Conservation (phyloP, 2,797 vertebrate species). For the Cynodonichthys magdalenae region DNA sequence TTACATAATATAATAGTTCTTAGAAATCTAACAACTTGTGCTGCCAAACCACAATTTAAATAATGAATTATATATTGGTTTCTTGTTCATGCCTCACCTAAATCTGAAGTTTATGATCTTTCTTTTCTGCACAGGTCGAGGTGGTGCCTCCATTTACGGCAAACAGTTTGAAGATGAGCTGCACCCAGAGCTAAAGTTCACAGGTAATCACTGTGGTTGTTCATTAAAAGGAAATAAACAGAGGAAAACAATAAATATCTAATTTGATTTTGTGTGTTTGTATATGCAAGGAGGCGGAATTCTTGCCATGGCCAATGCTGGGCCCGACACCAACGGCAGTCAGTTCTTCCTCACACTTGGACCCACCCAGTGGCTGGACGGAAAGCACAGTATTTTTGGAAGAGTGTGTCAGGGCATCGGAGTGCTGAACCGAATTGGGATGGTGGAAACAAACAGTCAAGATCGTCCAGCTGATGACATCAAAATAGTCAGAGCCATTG, state of each 20-base stretch:
- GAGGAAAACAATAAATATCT: too few relatives aligned
- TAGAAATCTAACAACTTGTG: too few relatives aligned
- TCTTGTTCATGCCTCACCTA: not conserved
- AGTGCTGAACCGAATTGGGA: constrained; percentile 89
- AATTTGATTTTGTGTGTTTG: not conserved
- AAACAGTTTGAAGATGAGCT: constrained; percentile 95
- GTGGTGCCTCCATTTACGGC: constrained; percentile 90
- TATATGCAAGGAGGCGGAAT: constrained; percentile 88
- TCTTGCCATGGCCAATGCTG: constrained; percentile 95
- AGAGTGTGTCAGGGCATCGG: constrained; percentile 90
- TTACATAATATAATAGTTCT: too few relatives aligned
- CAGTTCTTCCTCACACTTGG: constrained; percentile 92
- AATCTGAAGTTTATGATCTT: not conserved
- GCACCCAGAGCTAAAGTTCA: constrained; percentile 89
- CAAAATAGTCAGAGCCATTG: constrained; percentile 86
- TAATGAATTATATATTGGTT: not conserved
- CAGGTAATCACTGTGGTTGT: constrained; percentile 74
- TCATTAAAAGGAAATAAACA: not conserved
- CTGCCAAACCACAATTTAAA: too few relatives aligned
- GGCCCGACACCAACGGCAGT: constrained; percentile 94
- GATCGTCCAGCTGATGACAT: constrained; percentile 92
- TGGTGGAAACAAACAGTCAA: constrained; percentile 93
- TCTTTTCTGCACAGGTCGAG: constrained; percentile 80
- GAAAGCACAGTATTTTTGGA: constrained; percentile 96
- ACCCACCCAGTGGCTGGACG: constrained; percentile 93